Percentiles rank a stretch among this genome's conserved stretches.
Evolutionary conservation across 2,888 invertebrate genomes (phyloP).

Genomic region (Odontothrips loti): DNA sequence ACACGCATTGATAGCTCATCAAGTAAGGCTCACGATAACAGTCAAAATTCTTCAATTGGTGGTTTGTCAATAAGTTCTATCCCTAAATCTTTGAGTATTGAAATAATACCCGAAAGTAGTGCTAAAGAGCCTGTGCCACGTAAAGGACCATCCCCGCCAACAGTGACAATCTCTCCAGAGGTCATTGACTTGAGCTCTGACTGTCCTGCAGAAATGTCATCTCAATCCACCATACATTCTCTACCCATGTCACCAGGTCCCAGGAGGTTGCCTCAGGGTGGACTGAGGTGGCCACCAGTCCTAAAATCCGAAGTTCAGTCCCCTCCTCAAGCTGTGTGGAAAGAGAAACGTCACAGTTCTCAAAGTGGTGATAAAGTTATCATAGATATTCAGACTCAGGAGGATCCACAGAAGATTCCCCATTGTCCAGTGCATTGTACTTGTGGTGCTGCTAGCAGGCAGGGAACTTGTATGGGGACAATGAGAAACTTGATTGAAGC

Average conservation of each 20-base stretch:
- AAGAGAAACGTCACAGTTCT: background rate
- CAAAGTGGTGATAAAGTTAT: background rate
- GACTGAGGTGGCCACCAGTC: background rate
- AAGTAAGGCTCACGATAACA: background rate
- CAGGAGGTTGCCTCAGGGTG: background rate
- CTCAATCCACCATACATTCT: background rate
- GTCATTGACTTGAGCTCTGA: background rate
- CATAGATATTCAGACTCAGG: background rate
- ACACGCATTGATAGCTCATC: background rate
- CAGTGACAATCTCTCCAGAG: background rate
- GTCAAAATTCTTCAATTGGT: background rate
- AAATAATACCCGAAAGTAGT: background rate
- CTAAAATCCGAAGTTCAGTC: background rate
- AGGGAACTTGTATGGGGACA: background rate
- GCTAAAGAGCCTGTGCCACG: background rate
- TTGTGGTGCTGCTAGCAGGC: background rate
- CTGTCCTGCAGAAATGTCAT: background rate
- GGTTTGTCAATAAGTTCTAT: background rate
- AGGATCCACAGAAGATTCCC: background rate
- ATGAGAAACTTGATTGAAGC: constrained; percentile 10
- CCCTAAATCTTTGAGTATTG: background rate
- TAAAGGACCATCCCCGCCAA: background rate
- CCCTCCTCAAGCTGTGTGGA: background rate
- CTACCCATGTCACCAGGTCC: background rate
- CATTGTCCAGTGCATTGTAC: background rate